Conservation (phyloP, 2,888 invertebrate genomes). For the Alentia gelatinosa region DNA sequence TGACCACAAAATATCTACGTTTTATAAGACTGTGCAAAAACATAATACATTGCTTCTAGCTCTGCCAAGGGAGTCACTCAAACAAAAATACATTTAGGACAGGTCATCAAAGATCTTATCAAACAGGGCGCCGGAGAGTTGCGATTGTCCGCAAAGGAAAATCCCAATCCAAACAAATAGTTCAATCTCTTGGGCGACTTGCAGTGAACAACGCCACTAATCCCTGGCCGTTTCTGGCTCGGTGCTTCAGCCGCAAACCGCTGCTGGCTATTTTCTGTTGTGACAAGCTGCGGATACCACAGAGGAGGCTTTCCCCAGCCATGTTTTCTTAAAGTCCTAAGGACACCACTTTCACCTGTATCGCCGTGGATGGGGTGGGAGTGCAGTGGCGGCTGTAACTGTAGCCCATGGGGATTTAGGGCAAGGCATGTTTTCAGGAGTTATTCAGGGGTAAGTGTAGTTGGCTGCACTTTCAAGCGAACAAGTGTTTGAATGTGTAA, state of each 20-base stretch:
- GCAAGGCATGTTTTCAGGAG: background rate
- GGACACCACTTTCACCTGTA: slow-evolving; percentile 2
- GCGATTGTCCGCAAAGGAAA: background rate
- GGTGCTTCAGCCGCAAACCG: background rate
- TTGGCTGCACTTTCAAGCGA: no score
- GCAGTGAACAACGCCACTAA: background rate
- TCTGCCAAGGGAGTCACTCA: background rate
- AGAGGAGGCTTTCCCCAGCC: background rate
- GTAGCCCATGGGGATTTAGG: background rate
- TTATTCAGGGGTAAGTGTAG: background rate
- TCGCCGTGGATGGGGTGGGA: background rate
- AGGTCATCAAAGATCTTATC: background rate
- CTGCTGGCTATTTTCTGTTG: slow-evolving; percentile 17
- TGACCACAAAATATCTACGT: no score
- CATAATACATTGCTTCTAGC: no score
- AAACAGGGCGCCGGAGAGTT: background rate
- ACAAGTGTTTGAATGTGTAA: no score
- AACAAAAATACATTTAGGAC: background rate
- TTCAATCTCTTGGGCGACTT: background rate
- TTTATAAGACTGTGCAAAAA: no score
- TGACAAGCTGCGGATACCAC: background rate
- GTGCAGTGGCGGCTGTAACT: background rate
- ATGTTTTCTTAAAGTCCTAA: background rate
- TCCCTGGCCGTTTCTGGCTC: background rate
- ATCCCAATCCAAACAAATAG: slow-evolving; percentile 16